Percentiles rank a stretch among this genome's conserved stretches.
phyloP scores from a whole-genome alignment of 2,113 vertebrate genomes.

The Piaya cayana region DNA sequence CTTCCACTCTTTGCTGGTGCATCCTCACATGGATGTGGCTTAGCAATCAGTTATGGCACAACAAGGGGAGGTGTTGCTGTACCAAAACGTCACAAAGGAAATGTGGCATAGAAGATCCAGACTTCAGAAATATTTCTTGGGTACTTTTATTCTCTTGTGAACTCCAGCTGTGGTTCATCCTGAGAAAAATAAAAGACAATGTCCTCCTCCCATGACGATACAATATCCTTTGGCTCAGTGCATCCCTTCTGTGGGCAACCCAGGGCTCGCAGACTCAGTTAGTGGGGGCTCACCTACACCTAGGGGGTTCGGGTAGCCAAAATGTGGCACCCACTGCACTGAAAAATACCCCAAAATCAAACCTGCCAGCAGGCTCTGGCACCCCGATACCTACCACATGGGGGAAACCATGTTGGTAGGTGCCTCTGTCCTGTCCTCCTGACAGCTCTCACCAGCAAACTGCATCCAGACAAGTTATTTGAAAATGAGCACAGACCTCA shows the following conservation, averaged over 20 bases:
- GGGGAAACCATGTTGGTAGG: not conserved
- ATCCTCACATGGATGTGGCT: not conserved
- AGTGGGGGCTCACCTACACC: not conserved
- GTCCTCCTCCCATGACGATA: not conserved
- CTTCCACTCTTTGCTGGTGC: not conserved
- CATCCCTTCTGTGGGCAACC: too few relatives aligned
- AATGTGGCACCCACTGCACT: not conserved
- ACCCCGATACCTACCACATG: accelerated
- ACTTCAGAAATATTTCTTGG: not conserved
- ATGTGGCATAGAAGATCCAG: not conserved
- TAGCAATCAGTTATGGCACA: too few relatives aligned
- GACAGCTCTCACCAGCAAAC: not conserved
- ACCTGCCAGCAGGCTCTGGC: accelerated
- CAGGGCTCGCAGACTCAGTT: accelerated
- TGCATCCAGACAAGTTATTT: not conserved
- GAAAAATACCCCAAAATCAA: not conserved
- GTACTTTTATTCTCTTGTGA: not conserved
- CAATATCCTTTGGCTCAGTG: not conserved
- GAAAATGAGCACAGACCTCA: not conserved
- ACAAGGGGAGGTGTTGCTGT: not conserved
- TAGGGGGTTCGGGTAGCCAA: not conserved
- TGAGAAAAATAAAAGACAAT: not conserved
- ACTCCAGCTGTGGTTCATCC: not conserved
- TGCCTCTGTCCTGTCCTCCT: not conserved
- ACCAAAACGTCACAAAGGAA: not conserved